Evolutionary conservation across 2,797 vertebrate species (phyloP), one percentile per base, ranked within the genome.

Genomic region (Myotis vivesi): DNA sequence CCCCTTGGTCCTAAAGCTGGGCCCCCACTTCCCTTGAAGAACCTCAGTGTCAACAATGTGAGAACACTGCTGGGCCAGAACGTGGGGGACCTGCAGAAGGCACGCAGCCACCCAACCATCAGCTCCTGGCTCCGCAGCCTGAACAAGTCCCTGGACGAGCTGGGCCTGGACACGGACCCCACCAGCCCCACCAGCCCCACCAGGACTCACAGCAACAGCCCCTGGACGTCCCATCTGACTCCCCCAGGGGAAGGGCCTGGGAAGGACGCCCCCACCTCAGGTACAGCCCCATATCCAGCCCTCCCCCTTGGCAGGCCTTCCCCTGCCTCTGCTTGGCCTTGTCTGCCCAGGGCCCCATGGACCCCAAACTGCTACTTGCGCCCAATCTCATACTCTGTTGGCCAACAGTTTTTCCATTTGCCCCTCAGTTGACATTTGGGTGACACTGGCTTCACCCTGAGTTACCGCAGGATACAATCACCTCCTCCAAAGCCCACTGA

Each of bases 31-130:
- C 44, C 4, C 36, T 94, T 83, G 2, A 96, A 98, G 98, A 96
- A 96, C 83, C 97, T 98, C 92, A 97, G 95, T 0, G 87, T 98
- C 4, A 3, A 0, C 3, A 96, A 95, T 0, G 98, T 98, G 94
- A 97, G 89, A 15, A 87, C 68, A 0, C 22, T 98, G 94, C 98
- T 98, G 0, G 98, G 98, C 16, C 2, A 62, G 17, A 98, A 98
- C 0, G 93, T 98, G 22, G 86, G 9, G 0, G 49, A 92, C 53
- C 95, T 98, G 91, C 98, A 95, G 96, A 53, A 84, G 44, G 97
- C 92, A 0, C 98, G 97, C 68, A 97, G 96, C 0, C 64, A 98
- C 28, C 94, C 98, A 0, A 5, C 1, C 0, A 68, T 98, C 83
- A 49, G 28, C 93, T 16, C 8, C 86, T 98, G 98, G 98, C 93